A percentile compares a stretch with the other conserved stretches of the same genome.
Conservation (phyloP, 2,888 invertebrate genomes). For the Zootermopsis nevadensis region DNA sequence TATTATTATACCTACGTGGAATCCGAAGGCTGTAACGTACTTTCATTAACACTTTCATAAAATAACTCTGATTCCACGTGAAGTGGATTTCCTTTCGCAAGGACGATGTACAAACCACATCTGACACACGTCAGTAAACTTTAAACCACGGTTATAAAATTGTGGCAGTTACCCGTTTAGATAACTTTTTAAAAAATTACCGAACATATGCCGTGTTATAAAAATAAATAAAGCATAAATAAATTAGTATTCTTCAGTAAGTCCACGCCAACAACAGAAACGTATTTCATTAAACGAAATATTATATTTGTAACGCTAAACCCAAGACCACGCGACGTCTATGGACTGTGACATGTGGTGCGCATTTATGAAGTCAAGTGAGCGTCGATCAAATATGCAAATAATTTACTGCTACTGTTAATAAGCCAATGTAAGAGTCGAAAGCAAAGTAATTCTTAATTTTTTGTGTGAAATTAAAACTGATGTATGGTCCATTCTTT, state of each 20-base stretch:
- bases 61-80: too few relatives aligned
- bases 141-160: not conserved
- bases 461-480: constrained; percentile 9
- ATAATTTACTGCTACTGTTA: not conserved
- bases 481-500: not conserved
- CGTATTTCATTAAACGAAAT: not conserved
- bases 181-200: not conserved
- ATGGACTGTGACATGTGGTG: not conserved
- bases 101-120: too few relatives aligned
- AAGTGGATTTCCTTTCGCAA: too few relatives aligned
- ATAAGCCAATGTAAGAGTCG: not conserved
- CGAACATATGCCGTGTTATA: not conserved
- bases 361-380: not conserved
- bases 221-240: too few relatives aligned
- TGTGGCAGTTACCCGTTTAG: not conserved
- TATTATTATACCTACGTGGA: not conserved
- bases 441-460: not conserved
- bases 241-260: too few relatives aligned
- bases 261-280: not conserved
- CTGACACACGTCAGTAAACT: too few relatives aligned
- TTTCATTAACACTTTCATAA: too few relatives aligned
- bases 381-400: not conserved
- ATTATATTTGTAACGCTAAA: not conserved
- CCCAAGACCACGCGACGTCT: not conserved
- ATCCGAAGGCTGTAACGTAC: too few relatives aligned